phyloP scores from a whole-genome alignment of 2,888 invertebrate species.

The Scaptomyza cyrtandrae region DNA sequence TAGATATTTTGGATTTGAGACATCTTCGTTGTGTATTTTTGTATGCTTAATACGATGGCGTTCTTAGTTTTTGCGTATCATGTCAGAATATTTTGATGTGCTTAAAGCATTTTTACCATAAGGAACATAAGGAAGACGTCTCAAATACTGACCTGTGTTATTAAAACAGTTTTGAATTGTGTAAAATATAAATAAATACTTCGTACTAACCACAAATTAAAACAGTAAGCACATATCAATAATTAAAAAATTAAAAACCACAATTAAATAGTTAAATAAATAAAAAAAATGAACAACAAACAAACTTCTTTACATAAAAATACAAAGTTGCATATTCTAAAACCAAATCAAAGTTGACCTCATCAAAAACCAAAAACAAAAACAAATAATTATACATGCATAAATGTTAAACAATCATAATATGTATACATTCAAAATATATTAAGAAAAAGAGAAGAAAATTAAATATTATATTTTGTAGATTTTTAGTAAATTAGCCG shows the following conservation, averaged over 20 bases:
- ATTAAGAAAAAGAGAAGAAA: constrained; percentile 34
- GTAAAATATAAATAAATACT: constrained; percentile 44
- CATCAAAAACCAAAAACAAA: constrained; percentile 57
- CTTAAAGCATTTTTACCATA: no score
- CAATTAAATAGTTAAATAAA: constrained; percentile 19
- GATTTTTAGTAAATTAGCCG: constrained; percentile 74
- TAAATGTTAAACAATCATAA: constrained; percentile 65
- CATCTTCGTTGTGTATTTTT: no score
- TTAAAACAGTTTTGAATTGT: constrained; percentile 42
- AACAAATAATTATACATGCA: constrained; percentile 39
- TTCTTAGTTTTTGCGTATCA: no score
- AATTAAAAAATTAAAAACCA: constrained; percentile 33
- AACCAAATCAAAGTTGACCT: constrained; percentile 72
- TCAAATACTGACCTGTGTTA: background rate
- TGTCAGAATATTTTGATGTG: no score
- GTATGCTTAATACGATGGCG: no score
- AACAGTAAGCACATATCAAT: constrained; percentile 75
- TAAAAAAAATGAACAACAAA: constrained; percentile 7
- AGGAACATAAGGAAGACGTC: no score
- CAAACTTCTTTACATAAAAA: constrained; percentile 39
- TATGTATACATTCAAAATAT: constrained; percentile 38
- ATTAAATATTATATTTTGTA: constrained; percentile 75
- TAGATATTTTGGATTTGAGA: no score
- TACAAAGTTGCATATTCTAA: constrained; percentile 64
- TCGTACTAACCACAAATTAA: constrained; percentile 48